Conservation (phyloP, 2,113 vertebrate species). For the Rissa tridactyla region DNA sequence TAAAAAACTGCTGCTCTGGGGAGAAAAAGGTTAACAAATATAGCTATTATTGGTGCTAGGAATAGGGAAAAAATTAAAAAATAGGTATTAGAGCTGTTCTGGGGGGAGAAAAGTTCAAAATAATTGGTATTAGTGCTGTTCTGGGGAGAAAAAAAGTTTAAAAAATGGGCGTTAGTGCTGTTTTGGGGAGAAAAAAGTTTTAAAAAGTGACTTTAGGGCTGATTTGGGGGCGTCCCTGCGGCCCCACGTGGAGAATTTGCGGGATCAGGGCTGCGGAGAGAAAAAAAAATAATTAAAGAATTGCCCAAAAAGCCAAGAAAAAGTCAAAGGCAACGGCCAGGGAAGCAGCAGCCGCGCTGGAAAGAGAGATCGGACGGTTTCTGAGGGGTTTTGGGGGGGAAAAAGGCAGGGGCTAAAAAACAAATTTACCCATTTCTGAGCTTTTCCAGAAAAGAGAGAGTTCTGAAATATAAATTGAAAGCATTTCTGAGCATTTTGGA, state of each 20-base stretch:
- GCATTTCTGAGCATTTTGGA: not conserved
- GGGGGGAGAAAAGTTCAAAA: not conserved
- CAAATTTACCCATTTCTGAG: not conserved
- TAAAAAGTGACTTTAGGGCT: not conserved
- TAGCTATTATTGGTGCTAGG: not conserved
- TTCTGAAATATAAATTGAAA: accelerated
- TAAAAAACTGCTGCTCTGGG: not conserved
- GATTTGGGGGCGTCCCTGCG: not conserved
- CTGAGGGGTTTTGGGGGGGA: not conserved
- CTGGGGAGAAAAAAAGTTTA: not conserved
- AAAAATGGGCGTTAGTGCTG: not conserved
- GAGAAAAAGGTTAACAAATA: not conserved
- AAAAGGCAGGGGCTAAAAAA: not conserved
- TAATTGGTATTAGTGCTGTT: not conserved
- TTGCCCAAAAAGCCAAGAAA: not conserved
- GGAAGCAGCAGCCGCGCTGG: not conserved
- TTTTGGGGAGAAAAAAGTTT: accelerated
- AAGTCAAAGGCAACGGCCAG: not conserved
- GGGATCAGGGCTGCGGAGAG: not conserved
- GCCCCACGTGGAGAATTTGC: not conserved
- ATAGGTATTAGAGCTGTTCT: accelerated
- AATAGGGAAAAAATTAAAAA: not conserved
- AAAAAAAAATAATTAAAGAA: not conserved
- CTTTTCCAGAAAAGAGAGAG: not conserved
- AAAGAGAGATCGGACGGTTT: not conserved